Evolutionary conservation across 2,113 vertebrate species (phyloP).

Genomic region (Meleagris gallopavo): DNA sequence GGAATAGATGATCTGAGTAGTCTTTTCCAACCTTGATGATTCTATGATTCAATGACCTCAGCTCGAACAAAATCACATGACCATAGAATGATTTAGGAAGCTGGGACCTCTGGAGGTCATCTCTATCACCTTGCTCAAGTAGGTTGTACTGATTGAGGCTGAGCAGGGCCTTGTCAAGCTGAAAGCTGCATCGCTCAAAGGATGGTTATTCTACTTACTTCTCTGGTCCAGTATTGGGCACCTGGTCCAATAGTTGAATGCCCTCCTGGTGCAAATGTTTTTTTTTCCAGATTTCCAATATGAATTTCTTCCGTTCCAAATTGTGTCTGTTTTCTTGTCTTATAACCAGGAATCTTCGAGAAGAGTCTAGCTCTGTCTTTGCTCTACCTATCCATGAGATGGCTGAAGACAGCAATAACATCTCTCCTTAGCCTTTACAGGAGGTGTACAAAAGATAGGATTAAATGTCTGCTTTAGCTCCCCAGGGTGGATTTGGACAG

Average conservation of each 20-base stretch:
- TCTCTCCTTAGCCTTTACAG: background rate
- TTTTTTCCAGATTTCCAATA: background rate
- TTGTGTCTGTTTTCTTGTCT: background rate
- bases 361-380: background rate
- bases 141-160: background rate
- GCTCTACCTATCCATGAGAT: background rate
- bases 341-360: accelerated
- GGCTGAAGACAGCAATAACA: background rate
- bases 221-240: background rate
- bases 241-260: background rate
- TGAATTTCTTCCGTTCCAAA: background rate
- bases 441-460: background rate
- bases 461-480: background rate
- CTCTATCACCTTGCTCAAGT: background rate
- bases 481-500: background rate
- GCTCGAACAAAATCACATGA: background rate
- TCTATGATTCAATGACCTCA: background rate
- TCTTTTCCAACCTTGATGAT: too few relatives aligned
- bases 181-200: background rate
- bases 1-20: too few relatives aligned
- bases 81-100: background rate
- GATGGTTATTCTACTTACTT: background rate
- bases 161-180: background rate
- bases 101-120: background rate
- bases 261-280: background rate